Conservation (phyloP, 2,113 vertebrate genomes). For the Lanius ludovicianus region DNA sequence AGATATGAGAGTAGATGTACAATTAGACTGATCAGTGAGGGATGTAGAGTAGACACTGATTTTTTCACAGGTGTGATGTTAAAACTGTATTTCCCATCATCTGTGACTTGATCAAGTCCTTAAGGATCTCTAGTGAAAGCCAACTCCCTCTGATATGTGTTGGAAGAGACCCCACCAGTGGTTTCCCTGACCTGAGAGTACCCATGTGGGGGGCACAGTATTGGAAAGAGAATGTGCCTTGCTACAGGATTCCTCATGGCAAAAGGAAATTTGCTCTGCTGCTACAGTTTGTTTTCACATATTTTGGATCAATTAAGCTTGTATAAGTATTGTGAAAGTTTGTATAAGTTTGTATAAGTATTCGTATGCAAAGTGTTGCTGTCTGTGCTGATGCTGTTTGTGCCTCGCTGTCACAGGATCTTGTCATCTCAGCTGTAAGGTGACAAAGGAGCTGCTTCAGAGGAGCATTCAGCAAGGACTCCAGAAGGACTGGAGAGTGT, state of each 20-base stretch:
- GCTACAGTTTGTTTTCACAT: fast-evolving
- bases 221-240: neutral
- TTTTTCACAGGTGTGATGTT: neutral
- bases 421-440: neutral
- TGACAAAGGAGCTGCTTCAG: neutral
- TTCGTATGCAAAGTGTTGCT: neutral
- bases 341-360: neutral
- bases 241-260: neutral
- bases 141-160: fast-evolving
- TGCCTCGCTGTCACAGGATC: neutral
- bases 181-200: neutral
- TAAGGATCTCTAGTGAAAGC: neutral
- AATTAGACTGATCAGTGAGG: neutral
- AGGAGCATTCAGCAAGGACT: neutral
- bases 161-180: neutral
- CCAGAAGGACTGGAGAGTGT: neutral
- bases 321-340: neutral
- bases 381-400: neutral
- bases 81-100: neutral
- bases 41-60: neutral
- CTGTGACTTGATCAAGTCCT: neutral
- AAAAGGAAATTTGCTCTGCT: neutral
- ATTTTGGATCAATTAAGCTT: neutral
- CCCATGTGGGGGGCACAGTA: fast-evolving
- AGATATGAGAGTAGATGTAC: neutral